Percentiles rank a stretch among this genome's conserved stretches.
These are phyloP conservation scores for Stenurella melanura DNA, from an alignment of 2,888 invertebrate genomes.

Conservation along the genomic window DNA sequence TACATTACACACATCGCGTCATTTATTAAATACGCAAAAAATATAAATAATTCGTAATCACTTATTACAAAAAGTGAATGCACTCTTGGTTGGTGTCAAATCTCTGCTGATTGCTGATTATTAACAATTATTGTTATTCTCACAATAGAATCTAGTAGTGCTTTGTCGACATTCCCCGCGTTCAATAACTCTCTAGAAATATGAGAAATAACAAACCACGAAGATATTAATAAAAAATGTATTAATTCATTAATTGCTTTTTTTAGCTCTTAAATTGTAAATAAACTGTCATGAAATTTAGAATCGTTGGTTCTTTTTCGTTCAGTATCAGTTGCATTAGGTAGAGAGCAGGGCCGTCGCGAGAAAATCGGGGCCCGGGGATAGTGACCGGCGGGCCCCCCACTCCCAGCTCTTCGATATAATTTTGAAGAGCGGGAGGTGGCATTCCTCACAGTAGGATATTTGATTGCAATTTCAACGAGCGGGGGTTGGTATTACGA, in stretches of 20 bases:
- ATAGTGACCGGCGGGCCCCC: too few relatives aligned
- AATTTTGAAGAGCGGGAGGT: too few relatives aligned
- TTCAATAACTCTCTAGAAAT: constrained; percentile 38
- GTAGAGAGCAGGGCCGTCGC: too few relatives aligned
- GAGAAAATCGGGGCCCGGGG: too few relatives aligned
- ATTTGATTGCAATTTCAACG: too few relatives aligned
- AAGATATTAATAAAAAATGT: neutral
- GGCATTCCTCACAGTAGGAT: too few relatives aligned
- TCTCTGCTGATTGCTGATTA: constrained; percentile 39
- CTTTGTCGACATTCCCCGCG: constrained; percentile 42
- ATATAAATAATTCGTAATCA: constrained; percentile 26
- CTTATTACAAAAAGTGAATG: constrained; percentile 41
- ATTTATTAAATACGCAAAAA: constrained; percentile 18
- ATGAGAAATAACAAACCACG: constrained; percentile 9
- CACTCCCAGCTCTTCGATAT: too few relatives aligned
- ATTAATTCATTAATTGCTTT: neutral
- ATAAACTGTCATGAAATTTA: too few relatives aligned
- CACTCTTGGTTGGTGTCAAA: constrained; percentile 32
- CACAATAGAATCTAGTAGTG: constrained; percentile 17
- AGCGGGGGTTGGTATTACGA: too few relatives aligned
- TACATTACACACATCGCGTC: neutral
- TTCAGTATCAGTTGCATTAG: too few relatives aligned
- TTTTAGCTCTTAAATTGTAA: neutral
- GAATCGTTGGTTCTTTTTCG: too few relatives aligned
- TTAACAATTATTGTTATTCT: constrained; percentile 4